These are phyloP conservation scores for Drosophila micromelanica DNA, from an alignment of 1,140 invertebrate genomes.

Conservation along the genomic window DNA sequence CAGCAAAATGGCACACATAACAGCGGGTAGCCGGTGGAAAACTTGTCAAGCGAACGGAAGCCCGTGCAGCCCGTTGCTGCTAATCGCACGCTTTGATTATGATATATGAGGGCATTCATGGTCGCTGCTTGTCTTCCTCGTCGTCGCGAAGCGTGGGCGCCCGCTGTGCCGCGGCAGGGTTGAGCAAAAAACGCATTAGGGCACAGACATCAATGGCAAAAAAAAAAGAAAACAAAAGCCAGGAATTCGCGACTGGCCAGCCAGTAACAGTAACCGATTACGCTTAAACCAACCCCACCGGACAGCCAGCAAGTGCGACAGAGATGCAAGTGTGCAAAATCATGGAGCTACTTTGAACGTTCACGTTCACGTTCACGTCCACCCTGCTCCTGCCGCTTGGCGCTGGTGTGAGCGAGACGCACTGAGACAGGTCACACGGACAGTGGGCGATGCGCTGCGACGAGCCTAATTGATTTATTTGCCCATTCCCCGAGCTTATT, in stretches of 20 bases:
- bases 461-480: conserved; percentile 71
- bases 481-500: conserved; percentile 29
- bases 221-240: conserved; percentile 11
- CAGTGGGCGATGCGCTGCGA: conserved; percentile 43
- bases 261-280: conserved; percentile 58
- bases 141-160: conserved; percentile 2
- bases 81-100: conserved; percentile 56
- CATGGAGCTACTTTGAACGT: conserved; percentile 14
- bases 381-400: conserved; percentile 8
- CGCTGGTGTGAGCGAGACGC: conserved; percentile 25
- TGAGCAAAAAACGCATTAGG: conserved; percentile 68
- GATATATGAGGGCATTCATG: conserved; percentile 53
- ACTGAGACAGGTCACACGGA: conserved; percentile 38
- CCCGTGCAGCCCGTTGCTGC: conserved; percentile 33
- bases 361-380: background rate
- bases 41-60: conserved; percentile 49
- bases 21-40: conserved; percentile 10
- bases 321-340: conserved; percentile 16
- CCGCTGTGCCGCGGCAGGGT: conserved; percentile 10
- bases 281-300: conserved; percentile 30
- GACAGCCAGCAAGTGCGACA: conserved; percentile 11
- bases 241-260: conserved; percentile 55
- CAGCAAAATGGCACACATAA: conserved; percentile 15
- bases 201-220: conserved; percentile 45
- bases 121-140: conserved; percentile 20